These are phyloP conservation scores for Lepus americanus DNA, from an alignment of 2,113 vertebrate species.

Conservation along the genomic window DNA sequence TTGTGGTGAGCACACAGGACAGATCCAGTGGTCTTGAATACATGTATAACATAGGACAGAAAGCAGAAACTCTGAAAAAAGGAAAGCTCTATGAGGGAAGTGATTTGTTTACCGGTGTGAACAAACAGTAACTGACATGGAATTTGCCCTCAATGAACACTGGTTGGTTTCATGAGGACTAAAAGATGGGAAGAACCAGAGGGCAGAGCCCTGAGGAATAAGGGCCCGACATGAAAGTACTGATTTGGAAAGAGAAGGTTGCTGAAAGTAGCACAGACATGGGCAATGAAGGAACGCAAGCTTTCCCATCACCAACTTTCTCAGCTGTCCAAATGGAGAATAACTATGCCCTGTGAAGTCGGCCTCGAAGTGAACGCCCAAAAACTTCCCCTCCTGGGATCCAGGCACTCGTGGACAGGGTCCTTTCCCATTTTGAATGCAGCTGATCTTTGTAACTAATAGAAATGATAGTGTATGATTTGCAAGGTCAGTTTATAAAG, in stretches of 20 bases:
- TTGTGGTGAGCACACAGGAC: constrained; percentile 6
- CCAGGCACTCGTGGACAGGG: too few species aligned
- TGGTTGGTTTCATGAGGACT: neutral
- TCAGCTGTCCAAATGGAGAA: neutral
- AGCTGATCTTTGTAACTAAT: neutral
- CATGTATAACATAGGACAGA: neutral
- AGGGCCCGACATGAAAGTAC: neutral
- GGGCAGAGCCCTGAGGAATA: neutral
- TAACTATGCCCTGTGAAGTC: neutral
- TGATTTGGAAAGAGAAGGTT: neutral
- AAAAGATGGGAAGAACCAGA: neutral
- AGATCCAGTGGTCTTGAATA: neutral
- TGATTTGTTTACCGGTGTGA: neutral
- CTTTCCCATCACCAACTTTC: neutral
- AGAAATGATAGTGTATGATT: neutral
- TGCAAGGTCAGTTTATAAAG: neutral
- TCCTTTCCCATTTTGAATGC: neutral
- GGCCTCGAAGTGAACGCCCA: neutral
- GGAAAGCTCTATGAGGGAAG: neutral
- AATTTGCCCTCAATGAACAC: neutral
- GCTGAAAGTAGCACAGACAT: neutral
- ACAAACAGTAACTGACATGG: neutral
- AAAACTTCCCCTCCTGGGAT: neutral
- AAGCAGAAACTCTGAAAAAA: constrained; percentile 38
- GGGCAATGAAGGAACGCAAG: neutral